Conservation (phyloP, 64 coral and sea anemone genomes). For the Dendronephthya gigantea region DNA sequence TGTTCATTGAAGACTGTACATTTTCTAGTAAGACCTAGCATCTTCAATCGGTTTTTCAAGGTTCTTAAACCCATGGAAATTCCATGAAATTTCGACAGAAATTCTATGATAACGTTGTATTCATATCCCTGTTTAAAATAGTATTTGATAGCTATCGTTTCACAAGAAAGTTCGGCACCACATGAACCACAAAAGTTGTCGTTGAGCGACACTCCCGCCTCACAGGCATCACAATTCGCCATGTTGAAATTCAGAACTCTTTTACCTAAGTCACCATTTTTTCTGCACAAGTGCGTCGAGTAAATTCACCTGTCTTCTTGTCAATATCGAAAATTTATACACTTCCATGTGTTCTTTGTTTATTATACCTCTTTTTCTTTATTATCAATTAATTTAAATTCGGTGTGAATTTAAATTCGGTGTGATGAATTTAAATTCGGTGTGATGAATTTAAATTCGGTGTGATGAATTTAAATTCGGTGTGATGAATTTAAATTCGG, state of each 20-base stretch:
- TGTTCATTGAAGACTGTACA: not conserved
- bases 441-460: no score
- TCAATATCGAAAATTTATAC: no score
- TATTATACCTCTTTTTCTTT: no score
- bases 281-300: no score
- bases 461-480: no score
- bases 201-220: not conserved
- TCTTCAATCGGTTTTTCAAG: not conserved
- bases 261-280: no score
- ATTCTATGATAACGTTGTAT: constrained; percentile 7
- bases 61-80: not conserved
- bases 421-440: no score
- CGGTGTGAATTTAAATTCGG: no score
- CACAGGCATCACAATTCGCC: not conserved
- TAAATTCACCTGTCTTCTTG: no score
- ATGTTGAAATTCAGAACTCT: no score
- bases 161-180: not conserved
- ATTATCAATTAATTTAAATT: not conserved
- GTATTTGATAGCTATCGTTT: not conserved
- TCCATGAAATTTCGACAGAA: not conserved
- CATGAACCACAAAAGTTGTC: not conserved
- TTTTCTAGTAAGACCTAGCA: not conserved
- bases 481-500: no score
- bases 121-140: constrained; percentile 9
- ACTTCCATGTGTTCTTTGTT: no score